A percentile compares a stretch with the other conserved stretches of the same genome.
phyloP scores from a whole-genome alignment of 2,797 vertebrate species.

The Masticophis lateralis region DNA sequence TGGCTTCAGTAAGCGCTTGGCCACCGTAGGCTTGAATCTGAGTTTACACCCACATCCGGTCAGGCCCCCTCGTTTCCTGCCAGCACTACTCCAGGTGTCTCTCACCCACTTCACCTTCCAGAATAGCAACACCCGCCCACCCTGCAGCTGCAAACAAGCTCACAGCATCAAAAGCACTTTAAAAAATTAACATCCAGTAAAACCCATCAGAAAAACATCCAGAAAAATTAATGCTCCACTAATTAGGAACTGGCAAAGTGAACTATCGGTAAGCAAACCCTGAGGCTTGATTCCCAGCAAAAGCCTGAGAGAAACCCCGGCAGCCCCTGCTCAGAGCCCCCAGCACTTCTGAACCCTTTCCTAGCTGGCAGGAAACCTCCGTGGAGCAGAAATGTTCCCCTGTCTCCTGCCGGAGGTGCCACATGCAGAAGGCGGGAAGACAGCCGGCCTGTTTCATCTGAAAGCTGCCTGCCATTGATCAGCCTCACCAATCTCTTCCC shows the following conservation, averaged over 20 bases:
- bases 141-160: neutral
- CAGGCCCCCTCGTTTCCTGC: neutral
- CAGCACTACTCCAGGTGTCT: neutral
- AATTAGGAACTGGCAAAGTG: neutral
- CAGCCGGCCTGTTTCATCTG: no score
- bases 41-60: neutral
- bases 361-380: neutral
- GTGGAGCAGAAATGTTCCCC: neutral
- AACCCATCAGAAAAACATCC: neutral
- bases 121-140: neutral
- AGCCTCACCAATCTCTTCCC: no score
- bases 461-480: fast-evolving
- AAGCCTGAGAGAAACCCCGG: no score
- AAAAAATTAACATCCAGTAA: neutral
- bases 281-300: no score
- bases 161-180: neutral
- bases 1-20: neutral
- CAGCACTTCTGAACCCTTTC: neutral
- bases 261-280: neutral
- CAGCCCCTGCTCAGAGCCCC: neutral
- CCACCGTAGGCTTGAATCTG: neutral
- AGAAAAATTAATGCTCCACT: neutral
- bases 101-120: neutral
- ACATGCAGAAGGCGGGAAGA: neutral
- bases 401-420: neutral